These are phyloP conservation scores for Torymus tubicola DNA, from an alignment of 2,888 invertebrate species.

Conservation along the genomic window DNA sequence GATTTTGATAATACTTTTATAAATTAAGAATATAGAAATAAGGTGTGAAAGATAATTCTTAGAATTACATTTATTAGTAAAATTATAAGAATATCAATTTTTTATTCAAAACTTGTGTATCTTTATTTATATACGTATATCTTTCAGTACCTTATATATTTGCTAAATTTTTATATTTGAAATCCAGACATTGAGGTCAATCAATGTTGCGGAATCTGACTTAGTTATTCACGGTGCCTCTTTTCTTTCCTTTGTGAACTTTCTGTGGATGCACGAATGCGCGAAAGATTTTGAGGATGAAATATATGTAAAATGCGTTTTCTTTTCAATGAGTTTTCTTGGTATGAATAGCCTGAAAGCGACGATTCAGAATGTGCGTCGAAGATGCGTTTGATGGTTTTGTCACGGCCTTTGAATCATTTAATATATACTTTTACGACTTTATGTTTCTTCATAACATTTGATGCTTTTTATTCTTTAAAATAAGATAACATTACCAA, in stretches of 20 bases:
- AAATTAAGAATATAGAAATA: too few species aligned
- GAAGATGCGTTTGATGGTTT: slow-evolving; percentile 33
- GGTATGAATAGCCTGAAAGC: not conserved
- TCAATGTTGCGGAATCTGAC: too few species aligned
- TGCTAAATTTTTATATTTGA: too few species aligned
- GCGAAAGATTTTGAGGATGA: slow-evolving; percentile 35
- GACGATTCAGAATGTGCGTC: slow-evolving; percentile 12
- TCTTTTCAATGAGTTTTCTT: not conserved
- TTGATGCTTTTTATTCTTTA: not conserved
- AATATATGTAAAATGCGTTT: slow-evolving; percentile 46
- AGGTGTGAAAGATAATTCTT: too few species aligned
- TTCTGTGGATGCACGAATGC: not conserved
- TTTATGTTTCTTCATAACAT: not conserved
- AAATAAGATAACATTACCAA: too few species aligned
- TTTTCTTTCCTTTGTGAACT: too few species aligned
- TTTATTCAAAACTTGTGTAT: too few species aligned
- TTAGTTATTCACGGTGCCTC: too few species aligned
- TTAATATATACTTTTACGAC: slow-evolving; percentile 12
- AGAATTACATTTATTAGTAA: too few species aligned
- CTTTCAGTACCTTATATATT: not conserved
- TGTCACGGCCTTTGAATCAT: not conserved
- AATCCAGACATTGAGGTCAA: too few species aligned
- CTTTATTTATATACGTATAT: not conserved
- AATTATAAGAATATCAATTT: too few species aligned
- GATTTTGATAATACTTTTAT: too few species aligned